phyloP scores from a whole-genome alignment of 2,888 invertebrate genomes.

The Thymelicus lineola region DNA sequence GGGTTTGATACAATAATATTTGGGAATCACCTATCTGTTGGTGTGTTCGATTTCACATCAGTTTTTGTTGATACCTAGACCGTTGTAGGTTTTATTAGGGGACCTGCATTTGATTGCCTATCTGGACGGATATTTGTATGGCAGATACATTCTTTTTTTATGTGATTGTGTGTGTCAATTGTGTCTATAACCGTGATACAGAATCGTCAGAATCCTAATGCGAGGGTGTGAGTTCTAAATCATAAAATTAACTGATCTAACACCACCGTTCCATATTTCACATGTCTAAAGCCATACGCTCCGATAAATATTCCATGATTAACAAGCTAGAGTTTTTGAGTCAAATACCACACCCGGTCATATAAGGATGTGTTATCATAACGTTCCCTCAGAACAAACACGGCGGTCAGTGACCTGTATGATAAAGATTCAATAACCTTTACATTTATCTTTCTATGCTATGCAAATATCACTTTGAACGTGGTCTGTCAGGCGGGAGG shows the following conservation, averaged over 20 bases:
- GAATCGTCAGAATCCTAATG: too few relatives aligned
- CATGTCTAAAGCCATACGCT: neutral
- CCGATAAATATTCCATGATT: neutral
- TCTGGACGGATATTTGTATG: too few relatives aligned
- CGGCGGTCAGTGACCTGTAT: slow-evolving; percentile 57
- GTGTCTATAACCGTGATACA: too few relatives aligned
- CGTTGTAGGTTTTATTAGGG: too few relatives aligned
- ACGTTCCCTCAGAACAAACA: slow-evolving; percentile 53
- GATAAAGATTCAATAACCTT: slow-evolving; percentile 80
- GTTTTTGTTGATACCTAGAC: too few relatives aligned
- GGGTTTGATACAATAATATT: neutral
- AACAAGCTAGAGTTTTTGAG: slow-evolving; percentile 1
- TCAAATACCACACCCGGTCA: slow-evolving; percentile 20
- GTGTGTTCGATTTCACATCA: neutral
- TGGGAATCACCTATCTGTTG: slow-evolving; percentile 1
- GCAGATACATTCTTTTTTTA: too few relatives aligned
- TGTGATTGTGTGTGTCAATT: too few relatives aligned
- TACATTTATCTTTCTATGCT: slow-evolving; percentile 48
- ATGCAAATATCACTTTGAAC: slow-evolving; percentile 50
- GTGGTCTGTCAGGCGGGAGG: slow-evolving; percentile 14
- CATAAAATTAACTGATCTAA: neutral
- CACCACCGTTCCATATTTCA: neutral
- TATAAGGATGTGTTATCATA: slow-evolving; percentile 35
- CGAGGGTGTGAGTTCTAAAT: too few relatives aligned
- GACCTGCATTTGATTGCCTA: too few relatives aligned